Base-by-base conservation (phyloP, 2,797 vertebrate genomes). In the Champsocephalus gunnari region DNA sequence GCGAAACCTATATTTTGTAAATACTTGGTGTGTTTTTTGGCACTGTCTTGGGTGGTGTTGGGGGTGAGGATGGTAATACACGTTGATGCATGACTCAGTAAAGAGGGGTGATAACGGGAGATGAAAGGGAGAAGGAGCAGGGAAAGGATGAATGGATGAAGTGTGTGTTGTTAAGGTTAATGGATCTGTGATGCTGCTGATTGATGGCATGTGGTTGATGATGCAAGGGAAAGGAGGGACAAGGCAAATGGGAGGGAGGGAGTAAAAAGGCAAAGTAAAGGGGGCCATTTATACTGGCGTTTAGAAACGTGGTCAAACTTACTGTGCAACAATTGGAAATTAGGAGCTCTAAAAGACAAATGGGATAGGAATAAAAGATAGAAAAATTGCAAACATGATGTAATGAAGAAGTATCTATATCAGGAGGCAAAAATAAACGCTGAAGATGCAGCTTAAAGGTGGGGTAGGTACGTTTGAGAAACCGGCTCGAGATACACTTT, bases 181-280 rank as follows among this genome's bases (percentile, higher is more conserved):
- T 81, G 62, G 64, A 73, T 87, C 58, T 74, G 66, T 48, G 66
- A 83, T 78, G 73, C 19, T 47, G 38, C 64, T 78, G 73, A 71
- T 66, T 63, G 50, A 77, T 69, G 60, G 24, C 49, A 56, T 75
- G 38, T 70, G 58, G 43, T 24, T 68, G 69, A 69, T 55, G 69
- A 12, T 19, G 19, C 41, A 45, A 62, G 51, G 60, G 69, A 32
- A 16, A 66, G 16, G 24, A 72, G 48, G 32, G 14, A 13, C 9
- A 1, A 6, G 1, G 43, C 17, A 28, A 47, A 65, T 24, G 51
- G n/a, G 56, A 32, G 21, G 44, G 24, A 24, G 16, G 48, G 19
- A 12, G 44, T 12, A 21, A 45, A 38, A 32, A 10, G 3, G 19
- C 48, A 49, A 59, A 13, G 11, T 54, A n/a, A 59, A 17, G 24